Evolutionary conservation across 1,140 invertebrate species (phyloP), one percentile per base, ranked within the genome.

Genomic region (Aphidius ervi): DNA sequence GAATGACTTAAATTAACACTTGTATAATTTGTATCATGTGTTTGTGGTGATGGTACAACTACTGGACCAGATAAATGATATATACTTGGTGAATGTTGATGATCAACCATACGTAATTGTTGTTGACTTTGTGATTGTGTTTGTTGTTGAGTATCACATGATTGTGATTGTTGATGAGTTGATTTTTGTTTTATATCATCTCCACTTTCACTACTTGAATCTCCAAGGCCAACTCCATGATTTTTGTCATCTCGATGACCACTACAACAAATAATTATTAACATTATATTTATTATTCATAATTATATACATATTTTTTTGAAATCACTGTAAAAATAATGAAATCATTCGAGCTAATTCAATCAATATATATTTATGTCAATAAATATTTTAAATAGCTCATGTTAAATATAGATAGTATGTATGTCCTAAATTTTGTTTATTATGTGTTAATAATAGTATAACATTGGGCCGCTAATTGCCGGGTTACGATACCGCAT

Each of bases 31-130:
- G 23, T 31, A 31, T 31, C 23, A 63, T 79, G 79, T 42, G 78
- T 74, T 66, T 74, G 75, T 9, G 76, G 75, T 63, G 75, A 78
- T 41, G 78, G 81, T 16, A 78, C 73, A 1, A 79, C 75, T 40
- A 77, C 73, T 1, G 76, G 80, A 8, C 72, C 60, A n/a, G 80
- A 81, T 41, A 83, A 71, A 58, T 82, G 82, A 59, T 83, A 83
- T 75, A 83, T 83, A 63, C 73, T 69, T 46, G 81, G 75, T 2
- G 74, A 67, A 53, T 77, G 74, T 53, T 74, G 72, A 50, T 77
- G 75, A 6, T 75, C 73, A 20, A 77, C 68, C 59, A 72, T 71
- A 47, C 74, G 74, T 57, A 73, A 70, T 6, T 77, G 75, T 42
- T 72, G 74, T 16, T 16, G 16, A 16, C 10, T 20, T 47, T 61